These are phyloP conservation scores for Cotesia congregata DNA, from an alignment of 2,888 invertebrate species.

Conservation along the genomic window DNA sequence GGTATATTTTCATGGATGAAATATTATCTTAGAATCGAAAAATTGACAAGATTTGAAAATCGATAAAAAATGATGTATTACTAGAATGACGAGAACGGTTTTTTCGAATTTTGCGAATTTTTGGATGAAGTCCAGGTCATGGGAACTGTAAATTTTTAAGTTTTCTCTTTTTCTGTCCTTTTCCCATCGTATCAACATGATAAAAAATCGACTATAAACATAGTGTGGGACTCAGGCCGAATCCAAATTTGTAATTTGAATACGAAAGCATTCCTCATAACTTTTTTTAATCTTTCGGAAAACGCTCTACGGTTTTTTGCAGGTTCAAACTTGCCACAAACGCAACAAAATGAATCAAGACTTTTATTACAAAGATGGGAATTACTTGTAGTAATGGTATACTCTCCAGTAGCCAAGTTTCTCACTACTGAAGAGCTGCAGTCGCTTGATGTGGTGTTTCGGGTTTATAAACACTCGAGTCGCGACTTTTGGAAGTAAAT, in stretches of 20 bases:
- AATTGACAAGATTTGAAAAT: slow-evolving; percentile 6
- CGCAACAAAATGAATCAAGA: background rate
- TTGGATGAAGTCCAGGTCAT: background rate
- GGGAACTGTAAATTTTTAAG: slow-evolving; percentile 6
- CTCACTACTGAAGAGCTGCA: no score
- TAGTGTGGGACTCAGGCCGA: background rate
- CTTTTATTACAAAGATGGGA: no score
- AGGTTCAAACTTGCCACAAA: background rate
- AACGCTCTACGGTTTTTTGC: background rate
- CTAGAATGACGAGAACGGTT: no score
- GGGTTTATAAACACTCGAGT: no score
- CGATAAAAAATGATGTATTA: no score
- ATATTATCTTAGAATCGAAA: slow-evolving; percentile 18
- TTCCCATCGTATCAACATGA: slow-evolving; percentile 10
- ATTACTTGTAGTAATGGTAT: no score
- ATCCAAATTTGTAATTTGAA: slow-evolving; percentile 7
- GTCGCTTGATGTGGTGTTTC: no score
- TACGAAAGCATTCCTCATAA: background rate
- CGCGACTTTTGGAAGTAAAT: no score
- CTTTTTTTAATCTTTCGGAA: slow-evolving; percentile 1
- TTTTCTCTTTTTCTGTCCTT: slow-evolving; percentile 20
- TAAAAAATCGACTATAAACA: background rate
- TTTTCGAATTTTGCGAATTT: no score
- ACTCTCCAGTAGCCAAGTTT: no score
- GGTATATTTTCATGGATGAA: no score